Conservation (phyloP, 2,113 vertebrate species). For the Elephantulus edwardii region DNA sequence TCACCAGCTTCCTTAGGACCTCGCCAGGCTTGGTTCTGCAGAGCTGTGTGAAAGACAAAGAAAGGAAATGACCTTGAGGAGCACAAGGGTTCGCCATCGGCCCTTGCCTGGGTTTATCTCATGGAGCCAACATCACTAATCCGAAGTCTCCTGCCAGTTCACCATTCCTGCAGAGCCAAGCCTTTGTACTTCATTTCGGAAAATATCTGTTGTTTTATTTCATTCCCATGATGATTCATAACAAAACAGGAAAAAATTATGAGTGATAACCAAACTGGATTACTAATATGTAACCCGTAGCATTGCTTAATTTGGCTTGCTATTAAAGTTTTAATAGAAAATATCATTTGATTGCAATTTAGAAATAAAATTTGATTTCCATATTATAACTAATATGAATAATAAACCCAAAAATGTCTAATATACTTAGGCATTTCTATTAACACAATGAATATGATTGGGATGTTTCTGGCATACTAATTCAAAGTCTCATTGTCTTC, state of each 20-base stretch:
- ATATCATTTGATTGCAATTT: constrained; percentile 87
- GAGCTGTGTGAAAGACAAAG: neutral
- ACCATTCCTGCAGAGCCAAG: constrained; percentile 21
- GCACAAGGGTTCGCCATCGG: neutral
- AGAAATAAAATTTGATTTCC: constrained; percentile 85
- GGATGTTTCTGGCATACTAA: constrained; percentile 79
- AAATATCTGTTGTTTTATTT: constrained; percentile 74
- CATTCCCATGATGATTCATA: constrained; percentile 79
- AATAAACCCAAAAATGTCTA: constrained; percentile 83
- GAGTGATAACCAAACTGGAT: constrained; percentile 81
- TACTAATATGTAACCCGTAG: constrained; percentile 84
- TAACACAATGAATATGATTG: constrained; percentile 82
- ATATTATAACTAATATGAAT: constrained; percentile 86
- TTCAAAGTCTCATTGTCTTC: constrained; percentile 68
- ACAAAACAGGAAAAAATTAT: constrained; percentile 71
- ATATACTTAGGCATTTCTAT: constrained; percentile 83
- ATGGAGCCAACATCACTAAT: constrained; percentile 1
- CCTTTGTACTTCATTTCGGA: constrained; percentile 69
- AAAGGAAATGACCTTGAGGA: neutral
- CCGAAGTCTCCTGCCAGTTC: constrained; percentile 6
- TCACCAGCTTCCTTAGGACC: neutral
- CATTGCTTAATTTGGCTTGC: constrained; percentile 86
- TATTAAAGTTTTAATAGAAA: constrained; percentile 89
- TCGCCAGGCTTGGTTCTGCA: neutral
- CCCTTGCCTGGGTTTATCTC: neutral